phyloP scores from a whole-genome alignment of 1,140 invertebrate species.

The Drosophila pruinosa region DNA sequence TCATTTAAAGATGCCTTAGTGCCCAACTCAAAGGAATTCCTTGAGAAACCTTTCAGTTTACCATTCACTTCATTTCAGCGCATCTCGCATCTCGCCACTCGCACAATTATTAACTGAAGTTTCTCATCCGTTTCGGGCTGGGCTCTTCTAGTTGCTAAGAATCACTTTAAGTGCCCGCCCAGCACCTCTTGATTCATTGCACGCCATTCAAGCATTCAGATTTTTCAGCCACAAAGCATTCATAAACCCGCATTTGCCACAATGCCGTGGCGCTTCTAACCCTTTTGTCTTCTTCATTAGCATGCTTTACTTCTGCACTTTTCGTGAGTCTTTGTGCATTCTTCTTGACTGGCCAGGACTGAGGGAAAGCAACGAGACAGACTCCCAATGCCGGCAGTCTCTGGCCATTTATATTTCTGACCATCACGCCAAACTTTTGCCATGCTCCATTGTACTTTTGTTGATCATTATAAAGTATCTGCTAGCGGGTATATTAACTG shows the following conservation, averaged over 20 bases:
- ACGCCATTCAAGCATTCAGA: constrained; percentile 22
- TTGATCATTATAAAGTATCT: constrained; percentile 12
- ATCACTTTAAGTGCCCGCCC: constrained; percentile 23
- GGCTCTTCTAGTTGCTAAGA: not conserved
- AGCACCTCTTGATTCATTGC: constrained; percentile 14
- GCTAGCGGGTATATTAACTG: constrained; percentile 12
- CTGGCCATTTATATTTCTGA: constrained; percentile 25
- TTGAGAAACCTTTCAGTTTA: constrained; percentile 7
- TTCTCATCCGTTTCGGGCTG: constrained; percentile 5
- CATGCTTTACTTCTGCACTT: constrained; percentile 17
- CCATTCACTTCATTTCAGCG: not conserved
- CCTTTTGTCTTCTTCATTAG: constrained; percentile 53
- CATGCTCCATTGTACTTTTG: constrained; percentile 23
- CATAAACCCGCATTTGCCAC: constrained; percentile 39
- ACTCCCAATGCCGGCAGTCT: too few relatives aligned
- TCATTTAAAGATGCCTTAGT: constrained; percentile 1
- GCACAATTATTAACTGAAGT: constrained; percentile 33
- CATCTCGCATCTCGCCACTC: not conserved
- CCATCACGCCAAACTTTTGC: constrained; percentile 35
- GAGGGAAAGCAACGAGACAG: not conserved
- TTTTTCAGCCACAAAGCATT: constrained; percentile 37
- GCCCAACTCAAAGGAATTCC: constrained; percentile 7
- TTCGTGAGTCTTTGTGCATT: constrained; percentile 16
- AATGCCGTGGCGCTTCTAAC: constrained; percentile 15
- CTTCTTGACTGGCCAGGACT: not conserved